Evolutionary conservation across 1,140 invertebrate genomes (phyloP).

Genomic region (Cataglyphis hispanica): DNA sequence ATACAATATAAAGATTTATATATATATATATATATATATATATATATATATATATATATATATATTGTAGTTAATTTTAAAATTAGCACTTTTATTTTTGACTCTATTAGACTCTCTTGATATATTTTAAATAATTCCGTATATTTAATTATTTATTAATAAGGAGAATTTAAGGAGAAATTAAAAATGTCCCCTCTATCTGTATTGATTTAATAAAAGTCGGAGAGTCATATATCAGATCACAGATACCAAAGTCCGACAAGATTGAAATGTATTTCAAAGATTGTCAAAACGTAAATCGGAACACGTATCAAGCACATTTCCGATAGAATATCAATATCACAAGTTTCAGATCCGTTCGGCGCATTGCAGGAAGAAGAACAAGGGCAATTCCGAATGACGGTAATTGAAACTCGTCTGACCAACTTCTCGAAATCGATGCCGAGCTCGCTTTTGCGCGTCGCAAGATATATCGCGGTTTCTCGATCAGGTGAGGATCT

Average conservation of each 20-base stretch:
- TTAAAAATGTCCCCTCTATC: background rate
- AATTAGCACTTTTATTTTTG: background rate
- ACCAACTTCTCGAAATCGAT: conserved; percentile 66
- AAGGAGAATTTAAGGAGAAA: background rate
- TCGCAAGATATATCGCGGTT: conserved; percentile 43
- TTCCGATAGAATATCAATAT: conserved; percentile 70
- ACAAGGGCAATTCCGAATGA: conserved; percentile 69
- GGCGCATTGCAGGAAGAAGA: conserved; percentile 58
- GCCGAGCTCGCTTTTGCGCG: conserved; percentile 19
- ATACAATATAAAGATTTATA: too few relatives aligned
- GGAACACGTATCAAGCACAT: conserved; percentile 23
- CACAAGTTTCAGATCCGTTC: conserved; percentile 15
- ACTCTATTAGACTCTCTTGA: too few relatives aligned
- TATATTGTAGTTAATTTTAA: background rate
- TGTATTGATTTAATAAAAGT: background rate
- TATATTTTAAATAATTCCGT: background rate
- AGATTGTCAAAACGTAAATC: conserved; percentile 14
- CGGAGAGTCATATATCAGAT: background rate
- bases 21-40: too few relatives aligned
- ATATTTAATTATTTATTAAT: background rate
- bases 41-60: too few relatives aligned
- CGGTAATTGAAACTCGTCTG: conserved; percentile 73
- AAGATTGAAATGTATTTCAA: background rate
- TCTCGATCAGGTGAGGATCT: conserved; percentile 44
- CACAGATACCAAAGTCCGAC: background rate